Percentiles rank a stretch among this genome's conserved stretches.
phyloP scores from a whole-genome alignment of 2,113 vertebrate genomes.

The Carassius carassius region DNA sequence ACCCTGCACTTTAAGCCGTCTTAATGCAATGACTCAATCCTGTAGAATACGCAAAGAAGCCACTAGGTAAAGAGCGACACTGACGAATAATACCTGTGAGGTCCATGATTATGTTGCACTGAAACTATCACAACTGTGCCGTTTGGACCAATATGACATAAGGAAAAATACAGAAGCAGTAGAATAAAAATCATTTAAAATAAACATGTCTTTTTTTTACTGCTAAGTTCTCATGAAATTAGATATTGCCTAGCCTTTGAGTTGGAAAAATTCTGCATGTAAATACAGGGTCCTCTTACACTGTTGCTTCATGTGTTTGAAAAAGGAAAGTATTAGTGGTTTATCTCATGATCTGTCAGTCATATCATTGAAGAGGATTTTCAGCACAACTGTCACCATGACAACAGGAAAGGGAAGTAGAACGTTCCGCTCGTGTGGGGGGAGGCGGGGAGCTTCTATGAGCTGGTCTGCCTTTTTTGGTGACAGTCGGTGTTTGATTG shows the following conservation, averaged over 20 bases:
- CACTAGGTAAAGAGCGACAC: background rate
- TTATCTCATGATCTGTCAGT: constrained; percentile 22
- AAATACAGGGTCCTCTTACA: background rate
- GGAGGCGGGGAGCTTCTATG: background rate
- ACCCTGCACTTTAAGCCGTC: constrained; percentile 48
- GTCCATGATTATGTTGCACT: constrained; percentile 1
- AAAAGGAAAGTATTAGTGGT: constrained; percentile 13
- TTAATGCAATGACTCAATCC: constrained; percentile 39
- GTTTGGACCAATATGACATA: background rate
- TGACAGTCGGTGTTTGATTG: constrained; percentile 26
- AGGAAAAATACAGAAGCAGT: constrained; percentile 21
- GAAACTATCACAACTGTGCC: background rate
- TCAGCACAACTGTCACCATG: background rate
- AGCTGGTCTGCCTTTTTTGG: constrained; percentile 29
- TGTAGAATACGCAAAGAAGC: constrained; percentile 12
- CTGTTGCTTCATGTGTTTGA: background rate
- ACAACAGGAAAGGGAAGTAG: constrained; percentile 29
- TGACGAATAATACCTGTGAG: constrained; percentile 6
- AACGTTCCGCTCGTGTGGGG: background rate
- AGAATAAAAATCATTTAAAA: constrained; percentile 30
- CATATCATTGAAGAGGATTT: constrained; percentile 13
- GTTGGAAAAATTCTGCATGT: background rate
- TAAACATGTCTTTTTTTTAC: background rate
- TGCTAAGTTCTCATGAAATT: background rate
- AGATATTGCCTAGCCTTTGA: background rate